A percentile compares a stretch with the other conserved stretches of the same genome.
Conservation (phyloP, 2,888 invertebrate genomes). For the Hypena proboscidalis region DNA sequence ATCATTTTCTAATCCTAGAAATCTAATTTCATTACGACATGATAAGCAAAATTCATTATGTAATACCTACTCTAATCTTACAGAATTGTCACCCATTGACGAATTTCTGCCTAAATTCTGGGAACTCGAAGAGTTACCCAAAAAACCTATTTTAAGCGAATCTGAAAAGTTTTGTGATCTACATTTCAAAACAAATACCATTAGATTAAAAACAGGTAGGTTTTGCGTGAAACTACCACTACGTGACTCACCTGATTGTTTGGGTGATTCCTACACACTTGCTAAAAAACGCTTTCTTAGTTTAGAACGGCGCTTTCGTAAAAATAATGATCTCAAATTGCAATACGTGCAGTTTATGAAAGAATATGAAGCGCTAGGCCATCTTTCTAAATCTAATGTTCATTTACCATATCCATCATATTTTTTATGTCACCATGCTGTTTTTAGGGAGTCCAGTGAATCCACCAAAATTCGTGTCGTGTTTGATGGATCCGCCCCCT, state of each 20-base stretch:
- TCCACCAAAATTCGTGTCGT: slow-evolving; percentile 38
- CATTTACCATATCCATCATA: slow-evolving; percentile 21
- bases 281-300: background rate
- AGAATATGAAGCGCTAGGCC: slow-evolving; percentile 34
- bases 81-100: too few species aligned
- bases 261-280: background rate
- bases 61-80: too few species aligned
- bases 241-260: background rate
- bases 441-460: slow-evolving; percentile 41
- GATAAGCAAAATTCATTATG: too few species aligned
- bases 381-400: slow-evolving; percentile 16
- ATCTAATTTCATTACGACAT: too few species aligned
- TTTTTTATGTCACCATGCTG: slow-evolving; percentile 57
- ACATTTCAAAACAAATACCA: background rate
- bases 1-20: too few species aligned
- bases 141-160: background rate
- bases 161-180: background rate
- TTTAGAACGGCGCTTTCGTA: background rate
- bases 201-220: background rate
- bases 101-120: background rate
- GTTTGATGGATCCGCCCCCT: too few species aligned
- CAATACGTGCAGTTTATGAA: slow-evolving; percentile 30
- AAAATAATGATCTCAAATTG: slow-evolving; percentile 13
- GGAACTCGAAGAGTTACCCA: background rate
- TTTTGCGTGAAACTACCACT: background rate